A percentile compares a stretch with the other conserved stretches of the same genome.
Evolutionary conservation across 1,140 invertebrate species (phyloP).

Genomic region (Meloidogyne hapla): DNA sequence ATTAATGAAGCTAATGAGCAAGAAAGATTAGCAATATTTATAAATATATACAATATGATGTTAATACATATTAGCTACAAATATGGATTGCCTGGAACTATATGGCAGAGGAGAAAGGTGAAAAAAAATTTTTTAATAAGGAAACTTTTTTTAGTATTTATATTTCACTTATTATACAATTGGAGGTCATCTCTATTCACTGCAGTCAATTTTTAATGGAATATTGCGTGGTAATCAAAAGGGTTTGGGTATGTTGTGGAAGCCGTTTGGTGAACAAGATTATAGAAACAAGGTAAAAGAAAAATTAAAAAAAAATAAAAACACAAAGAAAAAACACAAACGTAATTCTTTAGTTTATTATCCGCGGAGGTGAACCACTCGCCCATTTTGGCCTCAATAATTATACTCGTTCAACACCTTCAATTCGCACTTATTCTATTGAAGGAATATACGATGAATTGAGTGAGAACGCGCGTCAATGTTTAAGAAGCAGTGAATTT

Average conservation of each 20-base stretch:
- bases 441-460: slow-evolving; percentile 57
- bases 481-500: slow-evolving; percentile 64
- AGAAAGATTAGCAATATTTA: slow-evolving; percentile 66
- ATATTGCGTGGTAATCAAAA: slow-evolving; percentile 66
- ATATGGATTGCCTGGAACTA: slow-evolving; percentile 63
- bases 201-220: slow-evolving; percentile 68
- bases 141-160: slow-evolving; percentile 64
- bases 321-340: too few species aligned
- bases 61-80: slow-evolving; percentile 66
- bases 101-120: slow-evolving; percentile 67
- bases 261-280: slow-evolving; percentile 65
- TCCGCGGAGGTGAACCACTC: slow-evolving; percentile 65
- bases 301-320: not conserved
- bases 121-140: not conserved
- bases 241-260: slow-evolving; percentile 66
- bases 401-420: slow-evolving; percentile 66
- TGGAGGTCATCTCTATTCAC: slow-evolving; percentile 65
- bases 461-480: slow-evolving; percentile 41
- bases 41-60: slow-evolving; percentile 67
- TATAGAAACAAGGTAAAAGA: slow-evolving; percentile 61
- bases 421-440: slow-evolving; percentile 66
- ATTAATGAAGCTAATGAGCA: slow-evolving; percentile 57
- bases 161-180: slow-evolving; percentile 66
- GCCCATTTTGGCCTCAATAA: slow-evolving; percentile 67
- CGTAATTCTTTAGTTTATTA: not conserved